Evolutionary conservation across 1,140 invertebrate genomes (phyloP), one percentile per base, ranked within the genome.

Genomic region (Macrotrachela quadricornifera): DNA sequence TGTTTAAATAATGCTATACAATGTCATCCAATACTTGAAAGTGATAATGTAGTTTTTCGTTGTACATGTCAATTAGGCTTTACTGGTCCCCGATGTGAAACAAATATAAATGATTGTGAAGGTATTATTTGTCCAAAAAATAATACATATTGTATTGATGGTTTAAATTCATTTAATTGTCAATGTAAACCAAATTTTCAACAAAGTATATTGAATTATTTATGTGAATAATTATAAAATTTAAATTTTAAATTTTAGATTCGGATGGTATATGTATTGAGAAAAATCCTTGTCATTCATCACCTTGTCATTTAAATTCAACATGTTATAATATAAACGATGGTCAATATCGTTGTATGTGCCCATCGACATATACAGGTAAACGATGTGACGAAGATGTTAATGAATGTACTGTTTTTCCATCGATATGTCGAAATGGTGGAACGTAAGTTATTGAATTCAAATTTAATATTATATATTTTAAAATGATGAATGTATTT

Each of bases 111-210:
- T 36, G 44, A 40, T 16, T 53, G 51, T 42, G 44, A 56, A n/a
- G 64, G 65, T 3, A 60, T 54, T 12, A 69, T 69, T 4, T 72
- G 70, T 55, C 59, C 64, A 12, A 65, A 68, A 46, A 85, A 94
- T 65, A 84, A 84, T 18, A 87, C 87, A 12, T 68, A 88, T 0
- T 92, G 87, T 65, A 75, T 85, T 21, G 79, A 83, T 10, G 57
- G 63, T 36, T 61, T 63, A 46, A 73, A 75, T 16, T 13, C 54
- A 63, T 60, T 68, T 46, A 61, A 61, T 46, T 75, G 75, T 58
- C 68, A 72, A 66, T 94, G 87, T 64, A 83, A 85, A 3, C 85
- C 87, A 59, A 88, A 88, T 39, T 95, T 90, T 30, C 2, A 30
- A 30, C 21, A 9, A 53, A 14, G 16, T 47, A 40, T 53, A 39